phyloP scores from a whole-genome alignment of 1,140 invertebrate genomes.

The Bombus sibiricus region DNA sequence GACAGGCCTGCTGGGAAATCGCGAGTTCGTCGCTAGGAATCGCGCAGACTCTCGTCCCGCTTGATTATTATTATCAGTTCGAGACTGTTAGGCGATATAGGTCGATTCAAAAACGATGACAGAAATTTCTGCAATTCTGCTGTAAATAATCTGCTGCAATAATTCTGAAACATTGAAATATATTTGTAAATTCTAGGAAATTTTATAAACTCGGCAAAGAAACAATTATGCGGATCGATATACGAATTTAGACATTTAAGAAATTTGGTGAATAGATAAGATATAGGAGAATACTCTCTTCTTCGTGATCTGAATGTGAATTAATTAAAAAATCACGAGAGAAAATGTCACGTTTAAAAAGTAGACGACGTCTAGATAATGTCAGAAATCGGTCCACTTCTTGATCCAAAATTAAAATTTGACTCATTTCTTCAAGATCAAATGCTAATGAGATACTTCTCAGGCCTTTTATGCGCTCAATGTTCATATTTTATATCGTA shows the following conservation, averaged over 20 bases:
- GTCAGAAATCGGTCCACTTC: neutral
- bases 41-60: neutral
- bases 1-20: neutral
- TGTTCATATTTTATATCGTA: neutral
- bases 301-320: neutral
- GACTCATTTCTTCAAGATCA: neutral
- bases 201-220: neutral
- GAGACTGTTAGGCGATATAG: neutral
- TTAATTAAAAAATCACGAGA: neutral
- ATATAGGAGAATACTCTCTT: neutral
- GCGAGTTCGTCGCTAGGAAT: neutral
- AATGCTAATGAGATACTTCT: neutral
- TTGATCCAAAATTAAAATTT: neutral
- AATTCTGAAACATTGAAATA: neutral
- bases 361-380: neutral
- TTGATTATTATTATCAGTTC: neutral
- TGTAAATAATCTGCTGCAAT: no score
- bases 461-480: no score
- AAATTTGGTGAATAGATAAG: neutral
- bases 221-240: neutral
- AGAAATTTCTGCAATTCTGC: neutral
- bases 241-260: neutral
- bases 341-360: neutral
- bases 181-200: neutral
- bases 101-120: neutral